Percentiles rank a stretch among this genome's conserved stretches.
Conservation (phyloP, 92 coral and sea anemone genomes). For the Palythoa heliodiscus region DNA sequence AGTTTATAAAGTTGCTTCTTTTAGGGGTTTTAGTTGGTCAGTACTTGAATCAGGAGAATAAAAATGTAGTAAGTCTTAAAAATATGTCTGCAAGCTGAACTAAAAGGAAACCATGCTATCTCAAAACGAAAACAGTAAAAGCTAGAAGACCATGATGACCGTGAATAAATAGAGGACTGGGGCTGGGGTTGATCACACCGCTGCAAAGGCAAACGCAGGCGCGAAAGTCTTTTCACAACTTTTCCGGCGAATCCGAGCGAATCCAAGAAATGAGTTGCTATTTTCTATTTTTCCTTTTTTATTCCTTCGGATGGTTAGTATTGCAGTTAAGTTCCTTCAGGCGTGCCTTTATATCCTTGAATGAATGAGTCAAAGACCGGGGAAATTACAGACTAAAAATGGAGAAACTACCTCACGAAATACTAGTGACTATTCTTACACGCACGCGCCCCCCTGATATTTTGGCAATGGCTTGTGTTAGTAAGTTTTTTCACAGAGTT, state of each 20-base stretch:
- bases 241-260: too few species aligned
- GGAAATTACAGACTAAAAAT: background rate
- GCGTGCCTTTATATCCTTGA: background rate
- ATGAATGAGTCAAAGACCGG: background rate
- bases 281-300: background rate
- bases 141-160: background rate
- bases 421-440: background rate
- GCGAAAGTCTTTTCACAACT: background rate
- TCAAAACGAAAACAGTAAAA: background rate
- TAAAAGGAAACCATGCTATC: background rate
- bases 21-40: too few species aligned
- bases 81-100: too few species aligned
- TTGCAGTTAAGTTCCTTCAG: too few species aligned
- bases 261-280: too few species aligned
- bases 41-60: too few species aligned
- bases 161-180: background rate
- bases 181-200: background rate
- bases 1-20: too few species aligned
- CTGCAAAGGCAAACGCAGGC: background rate
- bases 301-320: background rate
- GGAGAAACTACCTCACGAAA: constrained; percentile 30
- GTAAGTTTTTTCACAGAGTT: constrained; percentile 10
- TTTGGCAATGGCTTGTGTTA: constrained; percentile 30
- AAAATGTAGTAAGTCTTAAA: too few species aligned
- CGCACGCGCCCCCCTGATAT: constrained; percentile 24